These are phyloP conservation scores for Macropus fuliginosus DNA, from an alignment of 2,797 vertebrate genomes.

Conservation along the genomic window DNA sequence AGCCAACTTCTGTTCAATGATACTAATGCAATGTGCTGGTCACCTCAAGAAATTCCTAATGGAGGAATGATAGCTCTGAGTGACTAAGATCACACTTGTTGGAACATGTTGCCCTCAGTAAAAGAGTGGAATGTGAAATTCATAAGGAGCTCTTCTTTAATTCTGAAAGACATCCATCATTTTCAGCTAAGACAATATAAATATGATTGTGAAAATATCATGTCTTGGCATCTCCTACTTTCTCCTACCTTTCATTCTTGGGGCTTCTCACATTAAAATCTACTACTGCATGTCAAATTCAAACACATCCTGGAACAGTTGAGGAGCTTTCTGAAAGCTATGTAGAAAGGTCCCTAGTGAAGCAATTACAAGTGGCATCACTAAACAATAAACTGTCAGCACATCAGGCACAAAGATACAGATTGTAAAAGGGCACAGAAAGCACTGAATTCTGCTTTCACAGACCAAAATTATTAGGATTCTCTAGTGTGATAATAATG, in stretches of 20 bases:
- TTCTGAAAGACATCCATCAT: conserved; percentile 47
- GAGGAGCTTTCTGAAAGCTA: conserved; percentile 10
- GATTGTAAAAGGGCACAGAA: not conserved
- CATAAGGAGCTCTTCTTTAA: conserved; percentile 57
- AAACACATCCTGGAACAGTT: conserved; percentile 44
- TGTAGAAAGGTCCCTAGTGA: not conserved
- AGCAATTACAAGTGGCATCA: not conserved
- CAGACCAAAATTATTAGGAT: not conserved
- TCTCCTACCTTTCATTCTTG: conserved; percentile 52
- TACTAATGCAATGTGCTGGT: conserved; percentile 16
- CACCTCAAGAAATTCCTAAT: conserved; percentile 56
- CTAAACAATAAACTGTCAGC: not conserved
- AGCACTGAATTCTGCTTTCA: not conserved
- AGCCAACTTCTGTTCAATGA: conserved; percentile 18
- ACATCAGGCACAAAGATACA: not conserved
- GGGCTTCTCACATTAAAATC: conserved; percentile 17
- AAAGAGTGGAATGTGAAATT: conserved; percentile 53
- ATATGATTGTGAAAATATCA: conserved; percentile 12
- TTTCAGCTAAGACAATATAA: conserved; percentile 52
- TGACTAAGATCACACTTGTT: not conserved
- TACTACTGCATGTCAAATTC: conserved; percentile 44
- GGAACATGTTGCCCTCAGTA: conserved; percentile 50
- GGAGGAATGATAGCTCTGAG: not conserved
- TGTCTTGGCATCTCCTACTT: conserved; percentile 22
- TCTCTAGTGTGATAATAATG: not conserved